Base-by-base conservation (phyloP, 1,140 invertebrate species). In the Telenomus remus region DNA sequence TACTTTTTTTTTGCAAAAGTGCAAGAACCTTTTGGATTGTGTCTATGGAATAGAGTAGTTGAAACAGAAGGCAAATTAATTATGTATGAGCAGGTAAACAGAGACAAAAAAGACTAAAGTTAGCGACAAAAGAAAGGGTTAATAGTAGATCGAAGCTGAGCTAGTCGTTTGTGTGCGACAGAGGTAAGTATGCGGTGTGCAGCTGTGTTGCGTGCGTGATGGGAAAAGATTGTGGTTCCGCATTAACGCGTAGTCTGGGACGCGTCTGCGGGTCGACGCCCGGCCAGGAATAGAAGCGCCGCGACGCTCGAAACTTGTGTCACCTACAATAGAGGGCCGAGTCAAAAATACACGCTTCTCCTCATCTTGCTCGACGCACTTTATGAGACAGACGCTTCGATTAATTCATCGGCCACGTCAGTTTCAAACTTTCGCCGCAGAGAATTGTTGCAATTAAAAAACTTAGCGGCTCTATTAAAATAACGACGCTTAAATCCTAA, bases 251-350 rank as follows among this genome's bases (percentile, higher is more conserved):
- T 82, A 85, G 86, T 87, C 85, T 87, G 83, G 84, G 81, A 85
- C 81, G 78, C 79, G 85, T 88, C 86, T 86, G 79, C 83, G 82
- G 86, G 86, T 87, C 86, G 86, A 86, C 83, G 86, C 79, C 85
- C 86, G 84, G 70, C 81, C 83, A 84, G 80, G 83, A 87, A 88
- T 88, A 88, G 85, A 81, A 83, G 78, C 84, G 79, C 80, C 81
- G 79, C 82, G 80, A 83, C 82, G 80, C 81, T 85, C 74, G 80
- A 78, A 80, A 80, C 80, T 85, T 86, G 78, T 85, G 82, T 87
- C 85, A 85, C 80, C 79, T 83, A 84, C 82, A 80, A 79, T 84
- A 78, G 75, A 42, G 51, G 75, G 71, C 64, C 56, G 49, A 51
- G 51, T 47, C 71, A 68, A 71, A 74, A 76, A 78, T 79, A 81